Conservation (phyloP, 2,888 invertebrate genomes). For the Tetragonisca angustula region DNA sequence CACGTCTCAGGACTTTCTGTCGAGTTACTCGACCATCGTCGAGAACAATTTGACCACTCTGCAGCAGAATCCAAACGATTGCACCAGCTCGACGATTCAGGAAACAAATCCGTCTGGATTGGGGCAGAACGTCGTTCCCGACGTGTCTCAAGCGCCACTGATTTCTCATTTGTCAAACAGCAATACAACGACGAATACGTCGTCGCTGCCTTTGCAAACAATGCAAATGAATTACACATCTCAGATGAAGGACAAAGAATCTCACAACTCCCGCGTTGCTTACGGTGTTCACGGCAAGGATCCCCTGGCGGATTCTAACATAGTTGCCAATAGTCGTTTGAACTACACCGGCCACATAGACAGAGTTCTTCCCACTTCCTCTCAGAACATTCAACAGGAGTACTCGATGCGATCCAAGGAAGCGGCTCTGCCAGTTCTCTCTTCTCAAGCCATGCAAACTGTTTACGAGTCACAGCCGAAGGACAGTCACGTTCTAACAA, state of each 20-base stretch:
- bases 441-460: slow-evolving; percentile 60
- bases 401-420: slow-evolving; percentile 69
- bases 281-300: slow-evolving; percentile 66
- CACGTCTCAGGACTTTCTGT: slow-evolving; percentile 72
- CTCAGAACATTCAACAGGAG: slow-evolving; percentile 69
- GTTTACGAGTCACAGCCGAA: slow-evolving; percentile 59
- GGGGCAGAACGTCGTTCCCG: slow-evolving; percentile 25
- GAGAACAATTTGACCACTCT: slow-evolving; percentile 41
- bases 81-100: slow-evolving; percentile 43
- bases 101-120: slow-evolving; percentile 34
- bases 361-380: slow-evolving; percentile 59
- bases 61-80: slow-evolving; percentile 53
- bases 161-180: slow-evolving; percentile 52
- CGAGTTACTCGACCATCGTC: slow-evolving; percentile 70
- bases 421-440: slow-evolving; percentile 59
- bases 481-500: slow-evolving; percentile 50
- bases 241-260: slow-evolving; percentile 67
- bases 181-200: slow-evolving; percentile 54
- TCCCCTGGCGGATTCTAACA: slow-evolving; percentile 45
- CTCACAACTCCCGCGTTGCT: slow-evolving; percentile 51
- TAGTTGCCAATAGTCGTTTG: slow-evolving; percentile 48
- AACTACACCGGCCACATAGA: slow-evolving; percentile 58
- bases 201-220: slow-evolving; percentile 49
- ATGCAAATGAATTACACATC: slow-evolving; percentile 67
- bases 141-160: slow-evolving; percentile 49